Evolutionary conservation across 2,113 vertebrate genomes (phyloP).

Genomic region (Chionis minor): DNA sequence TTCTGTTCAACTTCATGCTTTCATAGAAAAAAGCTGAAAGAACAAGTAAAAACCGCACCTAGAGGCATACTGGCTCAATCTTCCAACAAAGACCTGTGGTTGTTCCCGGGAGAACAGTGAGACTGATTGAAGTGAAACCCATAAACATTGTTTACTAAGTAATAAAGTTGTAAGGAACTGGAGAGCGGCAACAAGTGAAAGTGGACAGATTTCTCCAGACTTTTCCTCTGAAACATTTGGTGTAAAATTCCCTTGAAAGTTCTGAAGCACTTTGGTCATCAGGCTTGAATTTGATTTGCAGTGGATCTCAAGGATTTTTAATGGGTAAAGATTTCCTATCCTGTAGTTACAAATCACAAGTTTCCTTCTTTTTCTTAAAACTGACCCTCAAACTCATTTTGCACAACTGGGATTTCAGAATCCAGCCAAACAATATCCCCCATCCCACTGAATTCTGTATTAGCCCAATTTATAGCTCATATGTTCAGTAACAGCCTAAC

Average conservation of each 20-base stretch:
- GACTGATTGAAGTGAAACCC: neutral
- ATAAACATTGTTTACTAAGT: neutral
- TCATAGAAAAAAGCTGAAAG: neutral
- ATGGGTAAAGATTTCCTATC: neutral
- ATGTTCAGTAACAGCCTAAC: neutral
- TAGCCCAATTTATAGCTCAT: neutral
- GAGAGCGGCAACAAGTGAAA: neutral
- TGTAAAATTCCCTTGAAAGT: neutral
- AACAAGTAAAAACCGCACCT: neutral
- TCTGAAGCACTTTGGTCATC: neutral
- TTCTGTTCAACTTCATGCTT: neutral
- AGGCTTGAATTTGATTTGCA: neutral
- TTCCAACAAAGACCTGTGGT: neutral
- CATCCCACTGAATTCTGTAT: neutral
- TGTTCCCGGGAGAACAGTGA: neutral
- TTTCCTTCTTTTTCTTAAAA: neutral
- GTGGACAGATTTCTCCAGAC: neutral
- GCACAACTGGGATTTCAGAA: neutral
- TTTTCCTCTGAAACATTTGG: neutral
- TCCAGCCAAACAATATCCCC: neutral
- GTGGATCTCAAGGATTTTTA: neutral
- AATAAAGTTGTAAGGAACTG: neutral
- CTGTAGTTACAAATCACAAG: neutral
- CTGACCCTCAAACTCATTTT: neutral
- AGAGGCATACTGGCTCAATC: neutral